Conservation (phyloP, 1,140 invertebrate genomes). For the Aradophagus sp. region DNA sequence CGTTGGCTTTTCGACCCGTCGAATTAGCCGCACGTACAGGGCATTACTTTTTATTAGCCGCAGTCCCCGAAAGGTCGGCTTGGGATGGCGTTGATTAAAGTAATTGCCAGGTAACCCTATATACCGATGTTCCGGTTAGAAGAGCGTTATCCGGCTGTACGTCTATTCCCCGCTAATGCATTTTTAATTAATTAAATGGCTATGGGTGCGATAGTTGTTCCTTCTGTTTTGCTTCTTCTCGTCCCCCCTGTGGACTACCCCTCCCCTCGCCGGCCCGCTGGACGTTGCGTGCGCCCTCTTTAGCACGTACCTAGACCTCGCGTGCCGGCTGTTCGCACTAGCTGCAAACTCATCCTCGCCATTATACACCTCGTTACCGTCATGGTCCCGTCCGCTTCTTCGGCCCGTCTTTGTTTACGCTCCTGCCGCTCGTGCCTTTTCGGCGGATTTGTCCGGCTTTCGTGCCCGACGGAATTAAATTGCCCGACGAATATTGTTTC, state of each 20-base stretch:
- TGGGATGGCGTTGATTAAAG: constrained; percentile 64
- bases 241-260: constrained; percentile 35
- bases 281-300: constrained; percentile 50
- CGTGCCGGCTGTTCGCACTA: constrained; percentile 70
- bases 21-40: constrained; percentile 41
- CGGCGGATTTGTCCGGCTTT: constrained; percentile 21
- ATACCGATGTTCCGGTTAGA: constrained; percentile 65
- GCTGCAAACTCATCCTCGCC: constrained; percentile 69
- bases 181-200: constrained; percentile 77
- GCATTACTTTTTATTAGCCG: constrained; percentile 56
- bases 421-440: constrained; percentile 10
- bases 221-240: constrained; percentile 42
- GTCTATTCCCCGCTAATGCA: constrained; percentile 69
- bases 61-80: constrained; percentile 53
- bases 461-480: constrained; percentile 36
- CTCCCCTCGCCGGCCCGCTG: constrained; percentile 24
- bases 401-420: constrained; percentile 23
- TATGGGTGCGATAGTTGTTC: constrained; percentile 64
- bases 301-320: constrained; percentile 65
- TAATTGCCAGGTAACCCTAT: constrained; percentile 64
- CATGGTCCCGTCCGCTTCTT: constrained; percentile 37
- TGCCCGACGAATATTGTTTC: constrained; percentile 26
- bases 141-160: constrained; percentile 58
- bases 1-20: constrained; percentile 35
- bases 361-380: constrained; percentile 47